Conservation (phyloP, 1,140 invertebrate genomes). For the Philopotamus ludificatus region DNA sequence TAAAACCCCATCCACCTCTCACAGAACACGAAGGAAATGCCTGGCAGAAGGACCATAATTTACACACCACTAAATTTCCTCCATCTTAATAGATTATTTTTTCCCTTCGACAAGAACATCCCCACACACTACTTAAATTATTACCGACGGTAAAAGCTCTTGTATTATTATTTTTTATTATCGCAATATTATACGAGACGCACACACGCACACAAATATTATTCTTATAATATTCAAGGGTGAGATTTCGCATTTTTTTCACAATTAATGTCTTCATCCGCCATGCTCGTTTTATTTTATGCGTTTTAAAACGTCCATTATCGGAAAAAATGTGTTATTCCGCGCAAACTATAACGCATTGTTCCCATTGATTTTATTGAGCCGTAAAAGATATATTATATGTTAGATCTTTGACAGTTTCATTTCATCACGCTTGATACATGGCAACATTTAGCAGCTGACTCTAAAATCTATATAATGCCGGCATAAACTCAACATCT, state of each 20-base stretch:
- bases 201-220: neutral
- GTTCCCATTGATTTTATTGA: slow-evolving; percentile 12
- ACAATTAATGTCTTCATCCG: too few relatives aligned
- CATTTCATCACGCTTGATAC: slow-evolving; percentile 9
- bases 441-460: neutral
- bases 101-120: slow-evolving; percentile 28
- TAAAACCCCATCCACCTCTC: slow-evolving; percentile 40
- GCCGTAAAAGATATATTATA: slow-evolving; percentile 14
- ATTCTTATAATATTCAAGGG: neutral
- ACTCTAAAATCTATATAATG: neutral
- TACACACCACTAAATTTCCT: slow-evolving; percentile 42
- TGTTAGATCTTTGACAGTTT: slow-evolving; percentile 21
- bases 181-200: neutral
- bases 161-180: neutral
- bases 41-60: slow-evolving; percentile 33
- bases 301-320: slow-evolving; percentile 11
- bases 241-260: neutral
- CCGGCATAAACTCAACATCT: neutral
- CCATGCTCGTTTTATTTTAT: slow-evolving; percentile 12
- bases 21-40: slow-evolving; percentile 29
- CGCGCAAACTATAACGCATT: too few relatives aligned
- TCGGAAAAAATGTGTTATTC: neutral
- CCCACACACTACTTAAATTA: slow-evolving; percentile 2
- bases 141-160: neutral
- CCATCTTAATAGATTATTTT: slow-evolving; percentile 41